phyloP scores from a whole-genome alignment of 35 echinoderm and acorn worm species.

The Strongylocentrotus purpuratus region DNA sequence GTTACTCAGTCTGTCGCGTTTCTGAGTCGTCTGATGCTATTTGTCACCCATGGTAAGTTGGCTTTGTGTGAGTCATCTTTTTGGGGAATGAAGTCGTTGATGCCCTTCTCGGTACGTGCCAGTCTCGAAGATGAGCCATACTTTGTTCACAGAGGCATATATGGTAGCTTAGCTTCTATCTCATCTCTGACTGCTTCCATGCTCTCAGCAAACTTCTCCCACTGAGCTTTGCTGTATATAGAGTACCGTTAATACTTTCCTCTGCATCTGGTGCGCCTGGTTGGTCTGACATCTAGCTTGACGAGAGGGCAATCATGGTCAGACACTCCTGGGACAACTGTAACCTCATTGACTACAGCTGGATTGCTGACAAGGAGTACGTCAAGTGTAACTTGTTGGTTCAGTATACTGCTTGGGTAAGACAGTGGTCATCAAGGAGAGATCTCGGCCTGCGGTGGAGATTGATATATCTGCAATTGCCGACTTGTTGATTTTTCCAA shows the following conservation, averaged over 20 bases:
- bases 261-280: background rate
- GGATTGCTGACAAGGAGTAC: too few relatives aligned
- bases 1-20: too few relatives aligned
- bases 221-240: background rate
- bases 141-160: too few relatives aligned
- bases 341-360: too few relatives aligned
- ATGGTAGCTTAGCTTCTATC: too few relatives aligned
- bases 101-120: too few relatives aligned
- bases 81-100: background rate
- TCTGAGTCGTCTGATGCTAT: background rate
- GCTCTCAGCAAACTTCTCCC: background rate
- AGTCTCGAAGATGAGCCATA: too few relatives aligned
- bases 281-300: background rate
- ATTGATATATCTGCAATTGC: too few relatives aligned
- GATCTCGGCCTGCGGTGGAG: too few relatives aligned
- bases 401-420: background rate
- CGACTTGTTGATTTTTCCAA: too few relatives aligned
- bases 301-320: background rate
- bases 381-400: background rate
- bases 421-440: background rate
- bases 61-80: background rate
- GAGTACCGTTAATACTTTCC: constrained; percentile 4
- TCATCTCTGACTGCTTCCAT: too few relatives aligned
- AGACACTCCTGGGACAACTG: background rate
- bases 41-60: background rate